Conservation (phyloP, 2,113 vertebrate species). For the Numenius arquata region DNA sequence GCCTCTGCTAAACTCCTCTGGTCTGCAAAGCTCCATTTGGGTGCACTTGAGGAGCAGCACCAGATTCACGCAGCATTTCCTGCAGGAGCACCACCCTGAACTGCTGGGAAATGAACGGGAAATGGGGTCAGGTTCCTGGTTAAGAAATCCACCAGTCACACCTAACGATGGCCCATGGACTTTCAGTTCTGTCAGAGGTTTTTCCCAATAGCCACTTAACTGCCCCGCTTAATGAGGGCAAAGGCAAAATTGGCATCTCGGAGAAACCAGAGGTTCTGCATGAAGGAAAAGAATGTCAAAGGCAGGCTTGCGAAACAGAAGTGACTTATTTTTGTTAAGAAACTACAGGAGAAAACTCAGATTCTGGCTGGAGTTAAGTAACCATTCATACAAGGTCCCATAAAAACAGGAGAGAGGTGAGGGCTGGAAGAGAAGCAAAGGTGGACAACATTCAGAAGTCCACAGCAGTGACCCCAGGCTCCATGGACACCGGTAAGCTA, state of each 20-base stretch:
- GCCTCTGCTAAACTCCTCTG: neutral
- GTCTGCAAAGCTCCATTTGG: neutral
- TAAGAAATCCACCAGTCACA: neutral
- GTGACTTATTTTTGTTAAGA: neutral
- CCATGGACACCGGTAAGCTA: neutral
- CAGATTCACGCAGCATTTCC: neutral
- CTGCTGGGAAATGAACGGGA: neutral
- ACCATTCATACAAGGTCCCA: neutral
- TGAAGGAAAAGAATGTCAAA: neutral
- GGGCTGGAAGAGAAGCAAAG: neutral
- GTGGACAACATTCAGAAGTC: neutral
- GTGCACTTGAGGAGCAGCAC: neutral
- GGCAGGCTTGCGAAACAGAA: neutral
- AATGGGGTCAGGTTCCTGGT: neutral
- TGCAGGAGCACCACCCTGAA: neutral
- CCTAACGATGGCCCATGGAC: rapidly evolving
- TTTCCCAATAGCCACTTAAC: neutral
- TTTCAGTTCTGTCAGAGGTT: neutral
- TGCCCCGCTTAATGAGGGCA: rapidly evolving
- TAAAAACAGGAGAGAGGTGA: neutral
- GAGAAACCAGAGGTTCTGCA: neutral
- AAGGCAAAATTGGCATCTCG: neutral
- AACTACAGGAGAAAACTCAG: neutral
- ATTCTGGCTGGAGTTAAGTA: neutral
- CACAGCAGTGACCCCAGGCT: neutral